Base-by-base conservation (phyloP, 2,797 vertebrate genomes). In the Mus spretus region DNA sequence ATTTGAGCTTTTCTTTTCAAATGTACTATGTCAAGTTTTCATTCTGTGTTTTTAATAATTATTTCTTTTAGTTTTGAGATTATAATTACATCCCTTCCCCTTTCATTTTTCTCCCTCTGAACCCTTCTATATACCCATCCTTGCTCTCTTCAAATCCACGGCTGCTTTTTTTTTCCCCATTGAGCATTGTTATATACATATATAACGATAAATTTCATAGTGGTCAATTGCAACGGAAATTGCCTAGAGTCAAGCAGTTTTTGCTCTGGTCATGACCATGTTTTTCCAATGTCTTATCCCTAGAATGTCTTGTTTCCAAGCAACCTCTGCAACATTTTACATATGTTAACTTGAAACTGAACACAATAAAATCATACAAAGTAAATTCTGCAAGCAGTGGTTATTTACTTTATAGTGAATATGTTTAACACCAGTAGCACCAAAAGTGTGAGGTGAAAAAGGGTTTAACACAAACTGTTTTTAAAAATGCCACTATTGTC, bases 311-410 rank as follows among this genome's bases (percentile, higher is more conserved):
- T 90, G 24, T 79, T 86, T 85, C 63, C 90, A 74, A 96, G 14
- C 28, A 93, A 67, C 37, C 37, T 55, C 37, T 94, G 50, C 85
- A 93, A 86, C 17, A 26, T 40, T 92, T 75, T 82, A 47, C 31
- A 17, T 88, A 95, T 90, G 63, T 87, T 94, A 91, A 31, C 19
- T 17, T 93, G 10, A 80, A 89, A 75, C 3, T 84, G 87, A 96
- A 87, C 91, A 79, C 75, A 95, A 90, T 92, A 96, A 93, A 94
- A 11, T 50, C 90, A 11, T 84, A 80, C 20, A 72, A 79, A 82
- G 3, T 37, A 72, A 94, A 1, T 55, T 20, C 87, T 93, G 6
- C 93, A 70, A 94, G 37, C 11, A 28, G 34, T 92, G 19, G 22
- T 90, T 12, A 75, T 81, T 95, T 75, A 91, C 44, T 91, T 94